Evolutionary conservation across 2,797 vertebrate species (phyloP).

Genomic region (Molossus molossus): DNA sequence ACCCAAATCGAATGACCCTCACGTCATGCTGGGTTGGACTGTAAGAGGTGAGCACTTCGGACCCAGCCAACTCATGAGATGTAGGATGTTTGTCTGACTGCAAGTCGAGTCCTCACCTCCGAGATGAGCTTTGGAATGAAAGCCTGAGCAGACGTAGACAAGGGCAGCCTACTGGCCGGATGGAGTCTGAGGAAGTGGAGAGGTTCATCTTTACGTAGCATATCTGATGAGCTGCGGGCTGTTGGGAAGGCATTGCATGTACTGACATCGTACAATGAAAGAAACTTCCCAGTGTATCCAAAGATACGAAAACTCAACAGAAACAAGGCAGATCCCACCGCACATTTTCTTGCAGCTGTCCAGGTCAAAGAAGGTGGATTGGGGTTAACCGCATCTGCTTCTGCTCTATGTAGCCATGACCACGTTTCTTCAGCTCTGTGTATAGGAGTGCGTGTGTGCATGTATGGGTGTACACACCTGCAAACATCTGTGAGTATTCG

Average conservation of each 20-base stretch:
- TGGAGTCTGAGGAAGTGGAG: background rate
- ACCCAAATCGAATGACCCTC: background rate
- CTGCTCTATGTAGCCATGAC: rapidly evolving
- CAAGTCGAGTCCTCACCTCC: too few species aligned
- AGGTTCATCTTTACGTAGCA: rapidly evolving
- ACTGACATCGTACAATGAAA: background rate
- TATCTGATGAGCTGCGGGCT: background rate
- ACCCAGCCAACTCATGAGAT: rapidly evolving
- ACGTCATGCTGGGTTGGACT: background rate
- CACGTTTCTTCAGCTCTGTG: background rate
- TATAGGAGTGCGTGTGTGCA: rapidly evolving
- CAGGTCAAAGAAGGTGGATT: background rate
- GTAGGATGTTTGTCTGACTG: background rate
- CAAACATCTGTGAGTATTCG: background rate
- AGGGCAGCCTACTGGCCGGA: background rate
- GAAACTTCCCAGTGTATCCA: background rate
- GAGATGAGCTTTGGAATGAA: background rate
- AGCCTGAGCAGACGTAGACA: background rate
- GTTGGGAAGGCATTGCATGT: background rate
- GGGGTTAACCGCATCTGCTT: background rate
- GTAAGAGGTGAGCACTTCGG: background rate
- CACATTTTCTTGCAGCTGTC: background rate
- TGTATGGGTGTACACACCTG: rapidly evolving
- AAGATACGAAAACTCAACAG: background rate
- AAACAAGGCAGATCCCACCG: background rate